Conservation (phyloP, 1,140 invertebrate genomes). For the Temnothorax curvispinosus region DNA sequence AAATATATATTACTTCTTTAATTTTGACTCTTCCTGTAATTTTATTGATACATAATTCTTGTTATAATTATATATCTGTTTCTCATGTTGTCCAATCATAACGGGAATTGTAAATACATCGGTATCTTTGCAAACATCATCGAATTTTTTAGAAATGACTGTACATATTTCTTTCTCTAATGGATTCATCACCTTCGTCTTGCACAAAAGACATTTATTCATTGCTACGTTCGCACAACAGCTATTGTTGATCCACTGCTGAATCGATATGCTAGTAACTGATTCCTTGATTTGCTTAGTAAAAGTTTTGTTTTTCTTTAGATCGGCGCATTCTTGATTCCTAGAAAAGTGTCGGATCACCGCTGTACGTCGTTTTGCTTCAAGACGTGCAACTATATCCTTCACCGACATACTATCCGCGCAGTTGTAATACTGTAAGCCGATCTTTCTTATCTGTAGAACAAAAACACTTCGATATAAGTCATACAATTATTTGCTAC, state of each 20-base stretch:
- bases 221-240: conserved; percentile 81
- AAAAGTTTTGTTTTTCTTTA: conserved; percentile 64
- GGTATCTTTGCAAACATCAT: conserved; percentile 74
- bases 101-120: conserved; percentile 77
- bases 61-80: conserved; percentile 73
- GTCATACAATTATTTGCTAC: neutral
- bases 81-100: conserved; percentile 58
- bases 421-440: conserved; percentile 90
- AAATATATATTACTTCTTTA: conserved; percentile 51
- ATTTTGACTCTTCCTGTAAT: conserved; percentile 50
- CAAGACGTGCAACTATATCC: conserved; percentile 78
- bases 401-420: conserved; percentile 84
- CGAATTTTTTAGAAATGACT: conserved; percentile 52
- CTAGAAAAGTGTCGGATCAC: conserved; percentile 67
- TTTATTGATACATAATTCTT: conserved; percentile 40
- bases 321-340: conserved; percentile 68
- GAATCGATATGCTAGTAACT: conserved; percentile 71
- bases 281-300: conserved; percentile 39
- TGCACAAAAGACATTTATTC: conserved; percentile 81
- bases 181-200: conserved; percentile 55
- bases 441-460: conserved; percentile 88
- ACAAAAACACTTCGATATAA: conserved; percentile 36
- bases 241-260: conserved; percentile 84
- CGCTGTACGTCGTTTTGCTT: conserved; percentile 71
- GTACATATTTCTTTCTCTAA: conserved; percentile 71